Conservation (phyloP, 2,113 vertebrate species). For the Choloepus hoffmanni region DNA sequence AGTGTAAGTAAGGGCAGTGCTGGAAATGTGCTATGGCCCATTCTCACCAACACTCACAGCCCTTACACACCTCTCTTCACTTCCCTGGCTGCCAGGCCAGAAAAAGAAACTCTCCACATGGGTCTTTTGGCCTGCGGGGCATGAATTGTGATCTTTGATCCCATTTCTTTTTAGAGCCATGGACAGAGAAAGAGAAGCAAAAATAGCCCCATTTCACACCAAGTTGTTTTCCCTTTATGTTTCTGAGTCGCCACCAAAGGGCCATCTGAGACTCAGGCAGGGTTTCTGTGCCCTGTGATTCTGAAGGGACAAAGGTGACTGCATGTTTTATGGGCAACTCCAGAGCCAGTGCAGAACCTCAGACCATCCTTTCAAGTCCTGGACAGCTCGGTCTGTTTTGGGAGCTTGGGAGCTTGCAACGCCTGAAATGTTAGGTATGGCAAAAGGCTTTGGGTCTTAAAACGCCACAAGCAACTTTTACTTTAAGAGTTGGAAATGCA, state of each 20-base stretch:
- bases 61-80: not conserved
- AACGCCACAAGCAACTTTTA: not conserved
- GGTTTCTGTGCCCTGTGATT: not conserved
- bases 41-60: not conserved
- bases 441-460: not conserved
- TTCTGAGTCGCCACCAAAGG: not conserved
- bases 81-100: not conserved
- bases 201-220: not conserved
- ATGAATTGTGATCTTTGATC: not conserved
- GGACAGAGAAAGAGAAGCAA: not conserved
- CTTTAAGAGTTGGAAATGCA: constrained; percentile 13
- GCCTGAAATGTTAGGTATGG: not conserved
- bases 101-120: not conserved
- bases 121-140: not conserved
- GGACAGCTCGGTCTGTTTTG: accelerated
- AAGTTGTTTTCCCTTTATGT: not conserved
- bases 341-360: not conserved
- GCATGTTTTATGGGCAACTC: not conserved
- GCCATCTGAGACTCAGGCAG: not conserved
- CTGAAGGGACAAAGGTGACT: not conserved
- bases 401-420: not conserved
- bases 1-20: not conserved
- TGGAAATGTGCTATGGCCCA: not conserved
- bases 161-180: not conserved
- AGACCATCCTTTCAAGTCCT: not conserved